A percentile compares a stretch with the other conserved stretches of the same genome.
Conservation (phyloP, 2,113 vertebrate genomes). For the Corynorhinus townsendii region DNA sequence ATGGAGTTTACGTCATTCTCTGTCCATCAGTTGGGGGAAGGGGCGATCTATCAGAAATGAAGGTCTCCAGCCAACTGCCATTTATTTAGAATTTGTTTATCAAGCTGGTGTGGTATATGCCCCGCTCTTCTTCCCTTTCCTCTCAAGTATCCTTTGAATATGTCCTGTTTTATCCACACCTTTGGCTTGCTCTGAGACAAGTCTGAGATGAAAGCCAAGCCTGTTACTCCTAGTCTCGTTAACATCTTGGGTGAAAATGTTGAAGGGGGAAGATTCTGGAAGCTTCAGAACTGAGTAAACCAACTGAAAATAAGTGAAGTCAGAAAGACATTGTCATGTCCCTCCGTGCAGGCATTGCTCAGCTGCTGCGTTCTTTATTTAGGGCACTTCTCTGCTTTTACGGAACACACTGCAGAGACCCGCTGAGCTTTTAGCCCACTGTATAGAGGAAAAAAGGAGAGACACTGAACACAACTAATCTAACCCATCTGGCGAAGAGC, state of each 20-base stretch:
- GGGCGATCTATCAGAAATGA: too few species aligned
- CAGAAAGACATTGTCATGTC: neutral
- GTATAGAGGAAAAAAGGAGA: neutral
- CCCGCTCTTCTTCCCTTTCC: neutral
- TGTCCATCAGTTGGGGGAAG: too few species aligned
- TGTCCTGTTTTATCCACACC: neutral
- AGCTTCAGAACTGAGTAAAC: neutral
- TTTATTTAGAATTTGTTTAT: neutral
- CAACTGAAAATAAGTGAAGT: neutral
- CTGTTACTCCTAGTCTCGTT: neutral
- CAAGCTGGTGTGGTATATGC: neutral
- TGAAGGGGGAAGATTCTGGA: neutral
- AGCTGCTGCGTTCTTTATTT: neutral
- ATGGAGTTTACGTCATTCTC: too few species aligned
- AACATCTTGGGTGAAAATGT: neutral
- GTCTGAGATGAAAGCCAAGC: neutral
- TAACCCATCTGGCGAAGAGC: neutral
- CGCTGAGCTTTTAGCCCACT: neutral
- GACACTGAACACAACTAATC: neutral
- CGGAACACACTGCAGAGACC: neutral
- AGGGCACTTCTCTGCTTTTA: neutral
- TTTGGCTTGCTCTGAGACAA: neutral
- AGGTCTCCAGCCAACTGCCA: neutral
- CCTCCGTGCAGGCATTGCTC: neutral
- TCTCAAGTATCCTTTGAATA: neutral